Base-by-base conservation (phyloP, 1,140 invertebrate genomes). In the Solen grandis region DNA sequence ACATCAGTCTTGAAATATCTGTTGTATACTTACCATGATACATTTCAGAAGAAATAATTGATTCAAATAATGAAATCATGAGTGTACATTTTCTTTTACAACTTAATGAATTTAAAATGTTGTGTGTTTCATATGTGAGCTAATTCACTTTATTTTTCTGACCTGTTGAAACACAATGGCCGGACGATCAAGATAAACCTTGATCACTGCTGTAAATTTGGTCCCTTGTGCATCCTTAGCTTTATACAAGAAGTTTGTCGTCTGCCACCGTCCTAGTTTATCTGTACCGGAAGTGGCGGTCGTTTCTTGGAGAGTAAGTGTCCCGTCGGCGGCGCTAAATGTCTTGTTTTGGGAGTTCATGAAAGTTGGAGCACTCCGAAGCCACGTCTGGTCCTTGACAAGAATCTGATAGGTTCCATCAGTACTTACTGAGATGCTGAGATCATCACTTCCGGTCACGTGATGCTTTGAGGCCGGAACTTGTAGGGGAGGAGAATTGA, bases 321-420 rank as follows among this genome's bases (percentile, higher is more conserved):
- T 63, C 25, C 35, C 60, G n/a, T 72, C 78, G 0, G 50, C 31
- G n/a, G 46, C 54, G 25, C 65, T 69, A 60, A 70, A 83, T 27
- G 55, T 68, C 59, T 81, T 75, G 35, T 82, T 82, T 54, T 83
- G 63, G 25, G 33, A 76, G n/a, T 66, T 76, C 73, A 85, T 81
- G 57, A 59, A 83, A 14, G 77, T 83, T 2, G 81, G 84, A 5
- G 81, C 81, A 55, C 68, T 83, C 22, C 31, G 46, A 16, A 85
- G 52, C 84, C 84, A 85, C 5, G 66, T 73, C 27, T 52, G 8
- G 19, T 19, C 41, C 8, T 46, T 46, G 41, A 46, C 41, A 19
- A 46, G 41, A 46, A 46, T 8, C 8, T 8, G 19, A 46, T 46
- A 46, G 8, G 41, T 10, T 8, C 41, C 41, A 19, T 46, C 19